A percentile compares a stretch with the other conserved stretches of the same genome.
phyloP scores from a whole-genome alignment of 2,113 vertebrate genomes.

The Elanoides forficatus region DNA sequence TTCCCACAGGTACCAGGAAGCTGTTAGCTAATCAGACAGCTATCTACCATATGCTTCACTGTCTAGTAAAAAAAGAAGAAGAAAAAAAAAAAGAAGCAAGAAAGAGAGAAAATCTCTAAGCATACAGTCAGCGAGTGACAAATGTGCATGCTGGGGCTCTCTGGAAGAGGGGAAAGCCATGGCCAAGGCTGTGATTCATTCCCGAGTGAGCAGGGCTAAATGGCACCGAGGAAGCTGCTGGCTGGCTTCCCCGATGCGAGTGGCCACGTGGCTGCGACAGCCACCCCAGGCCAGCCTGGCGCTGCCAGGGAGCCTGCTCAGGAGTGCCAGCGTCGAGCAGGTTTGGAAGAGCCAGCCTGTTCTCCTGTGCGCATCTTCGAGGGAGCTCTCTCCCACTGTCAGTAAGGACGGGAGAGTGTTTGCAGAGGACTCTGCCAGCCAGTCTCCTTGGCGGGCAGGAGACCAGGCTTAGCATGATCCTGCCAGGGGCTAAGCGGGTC shows the following conservation, averaged over 20 bases:
- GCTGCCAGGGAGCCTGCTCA: neutral
- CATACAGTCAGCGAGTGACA: neutral
- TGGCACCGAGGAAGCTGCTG: neutral
- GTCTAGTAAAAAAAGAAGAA: neutral
- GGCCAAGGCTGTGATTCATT: neutral
- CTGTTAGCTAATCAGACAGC: neutral
- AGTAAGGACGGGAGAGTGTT: accelerated
- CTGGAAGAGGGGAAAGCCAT: neutral
- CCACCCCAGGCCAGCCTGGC: neutral
- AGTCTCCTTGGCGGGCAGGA: neutral
- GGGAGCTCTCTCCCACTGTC: neutral
- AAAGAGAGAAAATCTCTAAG: neutral
- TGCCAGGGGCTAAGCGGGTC: neutral
- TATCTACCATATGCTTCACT: neutral
- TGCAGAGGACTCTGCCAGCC: neutral
- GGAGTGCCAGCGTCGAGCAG: accelerated
- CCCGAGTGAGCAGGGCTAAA: neutral
- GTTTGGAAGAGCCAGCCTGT: neutral
- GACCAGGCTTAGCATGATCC: neutral
- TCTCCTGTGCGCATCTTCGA: accelerated
- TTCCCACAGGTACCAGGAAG: neutral
- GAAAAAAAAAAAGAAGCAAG: neutral
- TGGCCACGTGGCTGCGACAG: neutral
- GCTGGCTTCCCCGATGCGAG: neutral
- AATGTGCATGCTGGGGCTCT: neutral